Base-by-base conservation (phyloP, 2,113 vertebrate genomes). In the Astatotilapia flaviijosephi region DNA sequence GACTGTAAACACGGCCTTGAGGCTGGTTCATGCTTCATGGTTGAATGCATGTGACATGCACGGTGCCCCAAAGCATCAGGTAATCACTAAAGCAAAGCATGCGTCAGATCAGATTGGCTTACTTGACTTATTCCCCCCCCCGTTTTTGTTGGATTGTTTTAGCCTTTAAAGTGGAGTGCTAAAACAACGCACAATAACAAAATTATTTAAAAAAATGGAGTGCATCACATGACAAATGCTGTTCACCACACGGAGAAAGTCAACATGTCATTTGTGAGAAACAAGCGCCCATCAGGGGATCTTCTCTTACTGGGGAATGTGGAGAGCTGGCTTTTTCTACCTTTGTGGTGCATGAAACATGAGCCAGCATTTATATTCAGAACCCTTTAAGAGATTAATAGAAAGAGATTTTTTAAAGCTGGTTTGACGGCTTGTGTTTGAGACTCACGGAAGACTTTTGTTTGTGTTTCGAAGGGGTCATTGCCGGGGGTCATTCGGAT, bases 401-500 rank as follows among this genome's bases (percentile, higher is more conserved):
- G 58, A 91, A 65, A 80, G 23, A 60, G n/a, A 35, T 79, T 23
- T 49, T 60, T 37, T 77, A 55, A 86, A 86, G 83, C 83, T 13
- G 40, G 40, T 86, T 10, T 83, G 26, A 0, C 4, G 3, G 70
- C 82, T 88, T 91, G 88, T 82, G 68, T 68, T 68, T 85, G 83
- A 45, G 83, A 96, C 97, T 97, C 94, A 97, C 97, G 92, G 49
- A 94, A 95, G 79, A 94, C 93, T 95, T 96, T 95, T 3, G 95
- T 96, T 86, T 95, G 95, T 73, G 91, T 95, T 93, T 96, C 97
- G 19, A 96, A 83, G 75, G 96, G 92, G 87, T 92, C 93, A 82
- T 93, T 94, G 85, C 84, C 95, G 3, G 88, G 94, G 28, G 91
- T 94, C 58, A 97, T 55, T 89, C 94, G 90, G 94, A 97, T 40